Conservation (phyloP, 2,888 invertebrate genomes). For the Germaria angustata region DNA sequence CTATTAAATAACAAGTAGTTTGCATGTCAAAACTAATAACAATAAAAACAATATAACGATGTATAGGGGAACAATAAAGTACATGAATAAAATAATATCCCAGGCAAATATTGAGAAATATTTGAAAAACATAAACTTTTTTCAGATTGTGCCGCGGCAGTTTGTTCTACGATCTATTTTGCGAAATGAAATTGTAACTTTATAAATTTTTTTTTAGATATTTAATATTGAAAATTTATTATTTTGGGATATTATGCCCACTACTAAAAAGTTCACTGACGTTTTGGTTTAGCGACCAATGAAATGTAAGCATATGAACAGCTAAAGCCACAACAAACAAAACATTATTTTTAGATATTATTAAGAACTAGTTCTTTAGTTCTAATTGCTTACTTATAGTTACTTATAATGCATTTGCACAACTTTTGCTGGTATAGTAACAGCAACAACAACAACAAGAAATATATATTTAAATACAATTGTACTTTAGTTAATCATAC, state of each 20-base stretch:
- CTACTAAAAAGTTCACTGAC: too few relatives aligned
- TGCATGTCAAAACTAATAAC: constrained; percentile 45
- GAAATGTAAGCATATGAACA: too few relatives aligned
- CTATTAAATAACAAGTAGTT: constrained; percentile 26
- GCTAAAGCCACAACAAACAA: too few relatives aligned
- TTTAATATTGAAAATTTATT: too few relatives aligned
- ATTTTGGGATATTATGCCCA: too few relatives aligned
- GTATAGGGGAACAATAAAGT: not conserved
- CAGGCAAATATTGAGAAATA: not conserved
- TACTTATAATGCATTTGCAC: not conserved
- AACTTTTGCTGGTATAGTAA: not conserved
- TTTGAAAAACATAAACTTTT: not conserved
- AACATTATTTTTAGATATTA: too few relatives aligned
- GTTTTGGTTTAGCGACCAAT: too few relatives aligned
- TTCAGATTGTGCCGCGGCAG: too few relatives aligned
- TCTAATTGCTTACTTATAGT: too few relatives aligned
- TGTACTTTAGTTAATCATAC: not conserved
- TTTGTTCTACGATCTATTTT: too few relatives aligned
- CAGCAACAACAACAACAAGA: not conserved
- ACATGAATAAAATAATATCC: not conserved
- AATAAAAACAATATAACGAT: constrained; percentile 13
- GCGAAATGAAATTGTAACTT: too few relatives aligned
- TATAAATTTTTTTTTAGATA: too few relatives aligned
- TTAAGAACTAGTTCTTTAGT: not conserved
- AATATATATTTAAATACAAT: not conserved